phyloP scores from a whole-genome alignment of 2,113 vertebrate genomes.

The Paramormyrops kingsleyae region DNA sequence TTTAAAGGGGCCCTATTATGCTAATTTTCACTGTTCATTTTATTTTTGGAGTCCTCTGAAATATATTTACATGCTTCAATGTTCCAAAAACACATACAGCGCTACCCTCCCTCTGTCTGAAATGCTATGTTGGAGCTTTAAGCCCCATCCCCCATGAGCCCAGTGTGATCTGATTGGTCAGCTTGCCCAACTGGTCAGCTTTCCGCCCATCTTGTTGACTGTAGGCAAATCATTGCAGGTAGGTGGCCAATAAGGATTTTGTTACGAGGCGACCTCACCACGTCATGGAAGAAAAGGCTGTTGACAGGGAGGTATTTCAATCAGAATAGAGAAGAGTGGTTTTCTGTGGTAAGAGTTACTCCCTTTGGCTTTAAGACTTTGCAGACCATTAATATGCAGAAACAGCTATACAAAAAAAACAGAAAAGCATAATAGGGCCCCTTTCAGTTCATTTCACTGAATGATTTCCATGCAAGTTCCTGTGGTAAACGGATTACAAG shows the following conservation, averaged over 20 bases:
- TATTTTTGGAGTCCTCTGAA: neutral
- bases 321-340: neutral
- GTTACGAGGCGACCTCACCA: neutral
- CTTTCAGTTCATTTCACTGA: neutral
- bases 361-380: neutral
- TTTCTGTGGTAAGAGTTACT: neutral
- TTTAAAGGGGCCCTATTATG: neutral
- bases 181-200: neutral
- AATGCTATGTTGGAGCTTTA: neutral
- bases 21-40: neutral
- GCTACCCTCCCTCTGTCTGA: neutral
- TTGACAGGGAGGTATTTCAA: neutral
- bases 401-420: neutral
- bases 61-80: neutral
- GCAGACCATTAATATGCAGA: neutral
- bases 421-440: neutral
- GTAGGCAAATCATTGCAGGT: neutral
- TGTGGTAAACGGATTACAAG: neutral
- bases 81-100: neutral
- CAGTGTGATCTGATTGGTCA: neutral
- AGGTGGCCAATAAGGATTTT: neutral
- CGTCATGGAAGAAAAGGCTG: neutral
- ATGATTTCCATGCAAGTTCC: neutral
- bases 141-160: neutral
- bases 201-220: neutral